A percentile compares a stretch with the other conserved stretches of the same genome.
Conservation (phyloP, 2,888 invertebrate genomes). For the Meteorus cinctellus region DNA sequence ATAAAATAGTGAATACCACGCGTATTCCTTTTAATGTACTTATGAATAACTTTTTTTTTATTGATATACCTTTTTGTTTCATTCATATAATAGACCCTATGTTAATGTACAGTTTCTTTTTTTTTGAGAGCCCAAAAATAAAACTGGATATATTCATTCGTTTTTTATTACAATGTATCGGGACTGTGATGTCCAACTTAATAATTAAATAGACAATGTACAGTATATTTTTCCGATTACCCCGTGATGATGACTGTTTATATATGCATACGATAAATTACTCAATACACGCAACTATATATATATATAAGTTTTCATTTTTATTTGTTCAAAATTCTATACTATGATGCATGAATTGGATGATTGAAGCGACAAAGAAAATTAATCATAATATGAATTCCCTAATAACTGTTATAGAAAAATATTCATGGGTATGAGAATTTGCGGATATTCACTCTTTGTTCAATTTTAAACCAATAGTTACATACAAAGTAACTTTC, state of each 20-base stretch:
- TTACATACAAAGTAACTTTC: background rate
- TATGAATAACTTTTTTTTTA: slow-evolving; percentile 59
- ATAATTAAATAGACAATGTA: slow-evolving; percentile 69
- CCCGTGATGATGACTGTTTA: slow-evolving; percentile 44
- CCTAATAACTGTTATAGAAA: slow-evolving; percentile 56
- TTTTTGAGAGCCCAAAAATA: slow-evolving; percentile 68
- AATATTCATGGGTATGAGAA: slow-evolving; percentile 52
- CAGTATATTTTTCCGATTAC: slow-evolving; percentile 57
- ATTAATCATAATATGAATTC: slow-evolving; percentile 50
- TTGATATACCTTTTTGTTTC: slow-evolving; percentile 63
- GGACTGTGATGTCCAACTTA: slow-evolving; percentile 62
- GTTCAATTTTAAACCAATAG: background rate
- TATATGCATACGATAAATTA: slow-evolving; percentile 57
- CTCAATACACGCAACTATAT: slow-evolving; percentile 52
- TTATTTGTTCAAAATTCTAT: slow-evolving; percentile 24
- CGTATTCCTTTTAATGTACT: slow-evolving; percentile 61
- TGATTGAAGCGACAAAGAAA: slow-evolving; percentile 28
- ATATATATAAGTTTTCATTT: slow-evolving; percentile 32
- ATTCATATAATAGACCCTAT: slow-evolving; percentile 69
- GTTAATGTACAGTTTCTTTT: slow-evolving; percentile 70
- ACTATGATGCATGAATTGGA: slow-evolving; percentile 27
- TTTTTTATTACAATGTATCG: slow-evolving; percentile 63
- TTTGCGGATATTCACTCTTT: background rate
- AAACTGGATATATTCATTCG: slow-evolving; percentile 64
- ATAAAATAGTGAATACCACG: slow-evolving; percentile 55